A percentile compares a stretch with the other conserved stretches of the same genome.
phyloP scores from a whole-genome alignment of 2,888 invertebrate species.

The Keiferia lycopersicella region DNA sequence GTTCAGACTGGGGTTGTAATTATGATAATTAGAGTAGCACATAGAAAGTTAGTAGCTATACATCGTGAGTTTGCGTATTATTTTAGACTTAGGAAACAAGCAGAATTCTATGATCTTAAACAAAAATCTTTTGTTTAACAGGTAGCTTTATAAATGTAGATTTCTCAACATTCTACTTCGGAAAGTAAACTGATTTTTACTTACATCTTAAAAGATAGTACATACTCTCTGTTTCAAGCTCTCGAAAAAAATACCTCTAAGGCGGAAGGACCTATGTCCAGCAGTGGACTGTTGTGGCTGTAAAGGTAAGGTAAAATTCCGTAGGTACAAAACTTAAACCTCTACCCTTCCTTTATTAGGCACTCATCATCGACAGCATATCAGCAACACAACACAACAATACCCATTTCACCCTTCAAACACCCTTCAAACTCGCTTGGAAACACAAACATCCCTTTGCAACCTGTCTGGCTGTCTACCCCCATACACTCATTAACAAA shows the following conservation, averaged over 20 bases:
- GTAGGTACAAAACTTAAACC: background rate
- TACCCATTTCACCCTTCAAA: slow-evolving; percentile 15
- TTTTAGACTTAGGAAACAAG: too few relatives aligned
- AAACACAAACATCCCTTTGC: slow-evolving; percentile 19
- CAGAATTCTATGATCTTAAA: too few relatives aligned
- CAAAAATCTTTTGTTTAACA: too few relatives aligned
- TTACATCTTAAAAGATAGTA: too few relatives aligned
- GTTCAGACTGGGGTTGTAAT: slow-evolving; percentile 27
- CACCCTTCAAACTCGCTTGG: background rate
- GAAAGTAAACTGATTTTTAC: too few relatives aligned
- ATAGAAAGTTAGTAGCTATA: slow-evolving; percentile 13
- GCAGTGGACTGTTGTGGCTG: too few relatives aligned
- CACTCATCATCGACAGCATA: background rate
- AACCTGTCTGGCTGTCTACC: slow-evolving; percentile 7
- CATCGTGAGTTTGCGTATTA: background rate
- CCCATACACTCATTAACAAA: slow-evolving; percentile 18
- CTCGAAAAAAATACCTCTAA: too few relatives aligned
- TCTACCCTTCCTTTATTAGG: background rate
- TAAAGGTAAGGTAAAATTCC: too few relatives aligned
- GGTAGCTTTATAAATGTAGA: too few relatives aligned
- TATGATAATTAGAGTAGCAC: slow-evolving; percentile 29
- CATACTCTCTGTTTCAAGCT: too few relatives aligned
- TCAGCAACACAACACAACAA: background rate
- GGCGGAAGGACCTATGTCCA: too few relatives aligned
- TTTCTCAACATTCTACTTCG: too few relatives aligned